Evolutionary conservation across 1,140 invertebrate genomes (phyloP).

Genomic region (Euwallacea fornicatus): DNA sequence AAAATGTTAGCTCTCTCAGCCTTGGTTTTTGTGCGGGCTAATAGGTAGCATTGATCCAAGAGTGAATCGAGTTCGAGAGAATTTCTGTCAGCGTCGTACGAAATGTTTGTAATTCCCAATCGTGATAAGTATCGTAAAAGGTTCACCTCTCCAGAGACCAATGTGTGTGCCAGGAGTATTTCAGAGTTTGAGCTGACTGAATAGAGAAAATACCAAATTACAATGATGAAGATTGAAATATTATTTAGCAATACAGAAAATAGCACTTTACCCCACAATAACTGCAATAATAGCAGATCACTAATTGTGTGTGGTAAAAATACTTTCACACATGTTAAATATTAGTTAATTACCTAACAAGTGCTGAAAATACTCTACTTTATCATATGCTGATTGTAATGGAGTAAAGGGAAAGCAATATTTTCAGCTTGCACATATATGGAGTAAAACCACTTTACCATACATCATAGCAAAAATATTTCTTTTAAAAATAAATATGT

Average conservation of each 20-base stretch:
- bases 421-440: too few species aligned
- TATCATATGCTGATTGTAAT: too few species aligned
- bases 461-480: too few species aligned
- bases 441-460: too few species aligned
- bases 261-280: too few species aligned
- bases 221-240: not conserved
- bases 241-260: not conserved
- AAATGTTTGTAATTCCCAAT: conserved; percentile 50
- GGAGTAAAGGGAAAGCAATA: too few species aligned
- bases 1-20: conserved; percentile 58
- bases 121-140: conserved; percentile 58
- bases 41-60: conserved; percentile 63
- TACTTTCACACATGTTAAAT: too few species aligned
- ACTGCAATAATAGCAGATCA: too few species aligned
- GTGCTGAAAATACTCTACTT: not conserved
- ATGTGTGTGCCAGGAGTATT: conserved; percentile 55
- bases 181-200: conserved; percentile 49
- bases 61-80: conserved; percentile 56
- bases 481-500: too few species aligned
- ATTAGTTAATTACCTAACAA: too few species aligned
- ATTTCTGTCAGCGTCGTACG: conserved; percentile 49
- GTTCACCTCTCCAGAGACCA: conserved; percentile 58
- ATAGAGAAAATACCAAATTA: not conserved
- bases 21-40: conserved; percentile 56
- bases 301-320: too few species aligned